These are phyloP conservation scores for Cyclura pinguis DNA, from an alignment of 2,797 vertebrate species.

Conservation along the genomic window DNA sequence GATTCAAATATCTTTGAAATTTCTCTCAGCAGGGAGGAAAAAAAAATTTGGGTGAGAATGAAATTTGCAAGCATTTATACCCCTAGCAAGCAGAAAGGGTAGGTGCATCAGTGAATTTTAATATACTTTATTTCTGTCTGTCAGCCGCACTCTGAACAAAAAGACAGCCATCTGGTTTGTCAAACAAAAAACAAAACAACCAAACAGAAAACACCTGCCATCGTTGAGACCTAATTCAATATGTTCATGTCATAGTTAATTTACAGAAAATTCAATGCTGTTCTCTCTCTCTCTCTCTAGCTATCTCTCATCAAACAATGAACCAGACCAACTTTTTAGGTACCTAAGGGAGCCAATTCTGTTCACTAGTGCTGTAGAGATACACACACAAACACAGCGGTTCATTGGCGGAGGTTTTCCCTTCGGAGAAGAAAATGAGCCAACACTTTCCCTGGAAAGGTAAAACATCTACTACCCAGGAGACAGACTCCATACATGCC, in stretches of 20 bases:
- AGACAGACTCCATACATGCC: too few relatives aligned
- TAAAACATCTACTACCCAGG: background rate
- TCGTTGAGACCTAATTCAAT: slow-evolving; percentile 57
- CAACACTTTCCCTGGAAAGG: too few relatives aligned
- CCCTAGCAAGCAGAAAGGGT: background rate
- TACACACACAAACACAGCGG: background rate
- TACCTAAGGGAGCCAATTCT: background rate
- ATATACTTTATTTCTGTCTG: slow-evolving; percentile 30
- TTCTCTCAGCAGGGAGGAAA: background rate
- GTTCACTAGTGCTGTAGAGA: slow-evolving; percentile 40
- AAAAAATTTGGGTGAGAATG: too few relatives aligned
- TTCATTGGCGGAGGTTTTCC: too few relatives aligned
- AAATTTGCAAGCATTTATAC: too few relatives aligned
- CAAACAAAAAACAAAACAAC: background rate
- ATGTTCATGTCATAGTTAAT: slow-evolving; percentile 65
- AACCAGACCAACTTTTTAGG: background rate
- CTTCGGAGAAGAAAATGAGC: background rate
- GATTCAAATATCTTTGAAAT: too few relatives aligned
- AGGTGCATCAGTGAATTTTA: background rate
- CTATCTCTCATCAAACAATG: background rate
- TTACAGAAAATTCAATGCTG: slow-evolving; percentile 46
- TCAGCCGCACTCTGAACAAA: background rate
- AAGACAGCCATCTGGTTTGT: slow-evolving; percentile 42
- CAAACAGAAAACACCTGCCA: slow-evolving; percentile 18
- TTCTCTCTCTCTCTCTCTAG: slow-evolving; percentile 29